A percentile compares a stretch with the other conserved stretches of the same genome.
These are phyloP conservation scores for Copsychus sechellarum DNA, from an alignment of 2,113 vertebrate genomes.

Conservation along the genomic window DNA sequence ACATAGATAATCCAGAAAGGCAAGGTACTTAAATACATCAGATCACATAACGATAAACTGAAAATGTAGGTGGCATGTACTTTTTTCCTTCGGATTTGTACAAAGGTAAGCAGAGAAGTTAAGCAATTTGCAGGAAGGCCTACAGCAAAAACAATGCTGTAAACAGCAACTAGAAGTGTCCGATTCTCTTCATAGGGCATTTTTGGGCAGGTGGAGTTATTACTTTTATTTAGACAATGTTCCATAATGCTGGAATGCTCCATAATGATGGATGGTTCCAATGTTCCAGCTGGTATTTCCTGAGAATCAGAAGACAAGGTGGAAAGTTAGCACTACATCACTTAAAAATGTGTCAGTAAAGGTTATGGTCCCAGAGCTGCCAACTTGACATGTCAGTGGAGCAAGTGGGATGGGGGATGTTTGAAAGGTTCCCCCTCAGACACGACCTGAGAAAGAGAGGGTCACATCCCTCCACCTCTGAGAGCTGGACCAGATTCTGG, in stretches of 20 bases:
- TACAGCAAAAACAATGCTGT: conserved; percentile 73
- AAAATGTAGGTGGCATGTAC: conserved; percentile 85
- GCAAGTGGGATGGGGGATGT: not conserved
- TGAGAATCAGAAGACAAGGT: conserved; percentile 9
- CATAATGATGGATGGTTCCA: not conserved
- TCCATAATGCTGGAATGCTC: not conserved
- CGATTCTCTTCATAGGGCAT: conserved; percentile 56
- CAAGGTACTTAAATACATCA: conserved; percentile 84
- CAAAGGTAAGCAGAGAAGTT: conserved; percentile 74
- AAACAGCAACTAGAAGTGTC: conserved; percentile 72
- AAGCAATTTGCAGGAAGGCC: conserved; percentile 84
- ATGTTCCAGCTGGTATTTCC: not conserved
- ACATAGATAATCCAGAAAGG: conserved; percentile 86
- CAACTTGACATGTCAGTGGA: not conserved
- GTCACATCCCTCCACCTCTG: not conserved
- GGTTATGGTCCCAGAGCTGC: not conserved
- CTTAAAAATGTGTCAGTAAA: not conserved
- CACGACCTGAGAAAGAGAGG: not conserved
- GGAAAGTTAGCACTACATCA: not conserved
- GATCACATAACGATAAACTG: conserved; percentile 84
- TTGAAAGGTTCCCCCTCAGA: not conserved
- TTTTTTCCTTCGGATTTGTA: conserved; percentile 75
- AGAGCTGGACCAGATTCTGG: fast-evolving
- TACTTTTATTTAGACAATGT: not conserved
- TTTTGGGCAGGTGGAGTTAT: not conserved